A percentile compares a stretch with the other conserved stretches of the same genome.
Conservation (phyloP, 1,140 invertebrate genomes). For the Caenorhabditis brenneri region DNA sequence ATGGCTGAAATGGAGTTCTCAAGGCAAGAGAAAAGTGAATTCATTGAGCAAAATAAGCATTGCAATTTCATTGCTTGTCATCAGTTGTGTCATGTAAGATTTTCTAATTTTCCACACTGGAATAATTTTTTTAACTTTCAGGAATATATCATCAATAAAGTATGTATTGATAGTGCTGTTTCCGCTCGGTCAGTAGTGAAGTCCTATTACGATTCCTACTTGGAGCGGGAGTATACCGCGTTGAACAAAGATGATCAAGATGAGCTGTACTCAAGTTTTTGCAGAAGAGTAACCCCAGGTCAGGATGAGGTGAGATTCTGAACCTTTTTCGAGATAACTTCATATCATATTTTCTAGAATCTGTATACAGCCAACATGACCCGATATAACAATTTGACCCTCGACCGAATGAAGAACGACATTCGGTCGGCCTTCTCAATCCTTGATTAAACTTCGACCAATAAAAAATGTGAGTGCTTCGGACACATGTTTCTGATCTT, state of each 20-base stretch:
- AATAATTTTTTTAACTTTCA: not conserved
- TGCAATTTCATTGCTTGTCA: slow-evolving; percentile 10
- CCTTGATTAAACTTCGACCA: slow-evolving; percentile 1
- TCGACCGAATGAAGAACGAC: slow-evolving; percentile 40
- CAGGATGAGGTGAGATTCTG: not conserved
- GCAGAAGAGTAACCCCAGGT: slow-evolving; percentile 19
- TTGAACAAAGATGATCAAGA: slow-evolving; percentile 38
- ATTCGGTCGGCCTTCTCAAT: slow-evolving; percentile 13
- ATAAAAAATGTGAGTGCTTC: slow-evolving; percentile 4
- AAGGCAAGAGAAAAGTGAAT: slow-evolving; percentile 5
- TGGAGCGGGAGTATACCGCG: not conserved
- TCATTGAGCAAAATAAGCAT: slow-evolving; percentile 25
- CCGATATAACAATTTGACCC: slow-evolving; percentile 16
- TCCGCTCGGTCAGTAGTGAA: not conserved
- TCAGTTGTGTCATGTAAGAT: slow-evolving; percentile 13
- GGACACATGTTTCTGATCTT: slow-evolving; percentile 28
- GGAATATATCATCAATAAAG: slow-evolving; percentile 8
- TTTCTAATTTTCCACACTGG: not conserved
- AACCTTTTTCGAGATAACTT: not conserved
- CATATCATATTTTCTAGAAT: not conserved
- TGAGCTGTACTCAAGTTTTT: slow-evolving; percentile 15
- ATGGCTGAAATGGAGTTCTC: slow-evolving; percentile 26
- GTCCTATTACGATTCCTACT: slow-evolving; percentile 3
- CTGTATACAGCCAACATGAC: slow-evolving; percentile 4
- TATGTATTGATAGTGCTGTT: slow-evolving; percentile 13